These are phyloP conservation scores for Idaea dimidiata DNA, from an alignment of 2,888 invertebrate genomes.

Conservation along the genomic window DNA sequence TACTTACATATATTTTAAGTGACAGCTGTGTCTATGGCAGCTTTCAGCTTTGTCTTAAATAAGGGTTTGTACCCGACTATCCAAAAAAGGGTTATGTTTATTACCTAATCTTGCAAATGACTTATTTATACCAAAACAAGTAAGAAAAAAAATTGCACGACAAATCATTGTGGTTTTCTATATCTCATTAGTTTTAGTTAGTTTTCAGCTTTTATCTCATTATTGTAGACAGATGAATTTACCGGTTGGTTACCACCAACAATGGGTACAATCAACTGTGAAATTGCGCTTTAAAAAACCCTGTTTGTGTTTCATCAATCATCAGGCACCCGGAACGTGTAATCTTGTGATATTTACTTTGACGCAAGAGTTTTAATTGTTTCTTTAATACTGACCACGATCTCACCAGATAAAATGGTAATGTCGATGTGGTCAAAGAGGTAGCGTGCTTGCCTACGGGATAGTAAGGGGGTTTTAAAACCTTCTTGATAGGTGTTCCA, in stretches of 20 bases:
- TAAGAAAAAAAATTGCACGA: not conserved
- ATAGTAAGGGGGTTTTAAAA: too few relatives aligned
- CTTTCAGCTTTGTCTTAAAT: too few relatives aligned
- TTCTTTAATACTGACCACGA: not conserved
- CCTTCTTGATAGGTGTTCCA: too few relatives aligned
- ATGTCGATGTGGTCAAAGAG: too few relatives aligned
- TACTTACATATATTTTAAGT: too few relatives aligned
- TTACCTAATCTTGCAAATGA: not conserved
- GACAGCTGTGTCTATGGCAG: too few relatives aligned
- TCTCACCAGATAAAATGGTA: too few relatives aligned
- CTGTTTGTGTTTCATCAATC: not conserved
- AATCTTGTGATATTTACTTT: not conserved
- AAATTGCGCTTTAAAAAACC: slow-evolving; percentile 18
- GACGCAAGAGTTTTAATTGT: not conserved
- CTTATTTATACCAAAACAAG: not conserved
- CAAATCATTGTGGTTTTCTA: slow-evolving; percentile 2
- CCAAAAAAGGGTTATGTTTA: too few relatives aligned
- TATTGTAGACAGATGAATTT: slow-evolving; percentile 17
- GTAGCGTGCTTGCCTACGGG: too few relatives aligned
- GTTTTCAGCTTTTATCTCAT: slow-evolving; percentile 6
- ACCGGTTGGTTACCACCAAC: slow-evolving; percentile 24
- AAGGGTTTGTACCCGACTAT: too few relatives aligned
- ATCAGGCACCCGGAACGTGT: not conserved
- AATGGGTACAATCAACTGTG: slow-evolving; percentile 22
- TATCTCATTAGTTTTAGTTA: not conserved